Conservation (phyloP, 2,888 invertebrate genomes). For the Myopa testacea region DNA sequence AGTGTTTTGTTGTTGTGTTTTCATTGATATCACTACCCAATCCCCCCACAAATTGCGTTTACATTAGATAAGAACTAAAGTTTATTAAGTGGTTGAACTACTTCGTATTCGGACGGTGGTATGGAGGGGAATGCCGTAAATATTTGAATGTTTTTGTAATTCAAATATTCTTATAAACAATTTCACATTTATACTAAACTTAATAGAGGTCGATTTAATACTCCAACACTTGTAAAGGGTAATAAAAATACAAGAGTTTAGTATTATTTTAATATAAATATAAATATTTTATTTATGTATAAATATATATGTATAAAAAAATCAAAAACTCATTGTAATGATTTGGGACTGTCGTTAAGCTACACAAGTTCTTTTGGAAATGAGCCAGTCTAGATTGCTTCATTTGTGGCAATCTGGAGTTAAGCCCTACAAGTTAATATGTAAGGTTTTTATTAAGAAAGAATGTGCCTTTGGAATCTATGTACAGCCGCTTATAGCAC, state of each 20-base stretch:
- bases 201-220: too few species aligned
- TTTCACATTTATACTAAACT: too few species aligned
- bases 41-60: neutral
- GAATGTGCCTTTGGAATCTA: neutral
- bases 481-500: neutral
- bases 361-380: too few species aligned
- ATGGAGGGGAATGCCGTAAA: too few species aligned
- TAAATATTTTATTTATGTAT: neutral
- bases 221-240: too few species aligned
- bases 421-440: neutral
- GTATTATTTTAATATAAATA: neutral
- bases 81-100: too few species aligned
- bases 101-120: too few species aligned
- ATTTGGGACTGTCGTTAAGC: neutral
- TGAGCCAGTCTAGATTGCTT: too few species aligned
- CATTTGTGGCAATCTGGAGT: neutral
- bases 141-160: too few species aligned
- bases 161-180: too few species aligned
- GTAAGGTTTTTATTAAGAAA: slow-evolving; percentile 15
- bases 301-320: neutral
- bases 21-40: neutral
- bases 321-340: neutral
- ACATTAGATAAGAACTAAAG: neutral
- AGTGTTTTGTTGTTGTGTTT: neutral
- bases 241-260: too few species aligned